These are phyloP conservation scores for Achatina immaculata DNA, from an alignment of 1,140 invertebrate species.

Conservation along the genomic window DNA sequence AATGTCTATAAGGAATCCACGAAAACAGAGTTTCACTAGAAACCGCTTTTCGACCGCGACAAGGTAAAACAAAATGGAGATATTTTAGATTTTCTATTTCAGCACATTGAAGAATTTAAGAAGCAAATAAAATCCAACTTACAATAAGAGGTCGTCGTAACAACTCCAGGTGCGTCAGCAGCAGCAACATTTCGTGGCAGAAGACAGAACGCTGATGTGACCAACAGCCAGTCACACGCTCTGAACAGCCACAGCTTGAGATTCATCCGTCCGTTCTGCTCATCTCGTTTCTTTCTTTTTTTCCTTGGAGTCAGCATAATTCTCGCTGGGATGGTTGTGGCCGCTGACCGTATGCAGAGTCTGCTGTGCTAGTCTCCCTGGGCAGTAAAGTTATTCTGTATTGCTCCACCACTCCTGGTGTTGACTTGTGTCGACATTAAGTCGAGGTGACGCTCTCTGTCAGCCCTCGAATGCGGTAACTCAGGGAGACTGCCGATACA, in stretches of 20 bases:
- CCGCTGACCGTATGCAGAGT: neutral
- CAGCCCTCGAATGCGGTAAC: neutral
- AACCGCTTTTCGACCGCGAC: too few species aligned
- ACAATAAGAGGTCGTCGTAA: neutral
- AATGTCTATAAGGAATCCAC: too few species aligned
- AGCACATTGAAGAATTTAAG: too few species aligned
- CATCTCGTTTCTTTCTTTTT: neutral
- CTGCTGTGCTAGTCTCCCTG: neutral
- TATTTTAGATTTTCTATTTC: too few species aligned
- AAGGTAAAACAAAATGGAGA: too few species aligned
- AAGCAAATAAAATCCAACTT: too few species aligned
- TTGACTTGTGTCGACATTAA: neutral
- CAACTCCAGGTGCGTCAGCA: neutral
- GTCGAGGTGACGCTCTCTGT: neutral
- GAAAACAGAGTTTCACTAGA: too few species aligned
- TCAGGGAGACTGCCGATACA: neutral
- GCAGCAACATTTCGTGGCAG: neutral
- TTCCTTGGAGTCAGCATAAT: neutral
- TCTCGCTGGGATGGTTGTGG: neutral
- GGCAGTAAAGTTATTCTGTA: neutral
- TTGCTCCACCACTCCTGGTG: too few species aligned
- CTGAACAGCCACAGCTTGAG: neutral
- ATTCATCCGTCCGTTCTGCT: neutral
- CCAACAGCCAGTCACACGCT: neutral
- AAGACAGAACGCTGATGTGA: neutral